Evolutionary conservation across 2,888 invertebrate genomes (phyloP), one percentile per base, ranked within the genome.

Genomic region (Stenodema calcarata): DNA sequence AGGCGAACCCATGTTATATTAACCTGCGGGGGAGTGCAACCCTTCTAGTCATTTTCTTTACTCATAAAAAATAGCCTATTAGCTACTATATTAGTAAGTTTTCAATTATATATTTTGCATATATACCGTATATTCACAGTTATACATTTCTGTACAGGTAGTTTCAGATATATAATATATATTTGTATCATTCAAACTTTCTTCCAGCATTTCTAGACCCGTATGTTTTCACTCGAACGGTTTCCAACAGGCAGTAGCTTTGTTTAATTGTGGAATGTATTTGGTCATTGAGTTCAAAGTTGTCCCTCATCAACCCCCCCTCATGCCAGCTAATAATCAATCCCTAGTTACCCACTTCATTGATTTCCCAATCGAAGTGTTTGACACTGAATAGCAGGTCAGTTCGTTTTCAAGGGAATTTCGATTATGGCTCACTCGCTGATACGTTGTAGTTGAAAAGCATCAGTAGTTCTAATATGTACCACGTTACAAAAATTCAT

Each of bases 31-130:
- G 82, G 84, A 82, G 73, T 78, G 81, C 69, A 70, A 81, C 83
- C 85, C 87, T 87, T 87, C 88, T 88, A 88, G 88, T 88, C 88
- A 87, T 87, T 88, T 85, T 88, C 87, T 85, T 88, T 87, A 85
- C 81, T 88, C 75, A 44, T 73, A 73, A 84, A 78, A 35, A 81
- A 70, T 87, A 86, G 87, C 83, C 86, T 80, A 79, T 87, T 87
- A 87, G 87, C 86, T 73, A 70, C 41, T 79, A 75, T 86, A 78
- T 82, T 87, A 79, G 87, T 86, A 86, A 87, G 86, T 87, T 78
- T 86, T 76, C 79, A 79, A 79, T 86, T 84, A 69, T 87, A 87
- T 87, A 87, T 87, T 87, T 87, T 87, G 87, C 86, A 87, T 87
- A 86, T 47, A 87, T 84, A 86, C 81, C 86, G 84, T 84, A 42